Evolutionary conservation across 1,140 invertebrate species (phyloP), one percentile per base, ranked within the genome.

Genomic region (Eumaeus atala): DNA sequence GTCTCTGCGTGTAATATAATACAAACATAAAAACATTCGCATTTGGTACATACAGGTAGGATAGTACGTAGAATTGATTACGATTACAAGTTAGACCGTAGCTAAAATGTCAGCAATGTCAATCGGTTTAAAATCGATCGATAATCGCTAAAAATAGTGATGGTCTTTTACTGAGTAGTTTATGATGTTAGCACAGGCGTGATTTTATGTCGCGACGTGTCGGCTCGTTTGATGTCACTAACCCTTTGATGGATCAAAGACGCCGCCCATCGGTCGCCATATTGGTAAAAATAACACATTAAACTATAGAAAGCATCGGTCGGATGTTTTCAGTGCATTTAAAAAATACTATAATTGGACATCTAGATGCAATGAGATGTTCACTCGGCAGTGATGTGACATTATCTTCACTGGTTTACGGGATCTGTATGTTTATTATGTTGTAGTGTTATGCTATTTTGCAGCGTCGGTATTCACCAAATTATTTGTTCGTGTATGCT

Each of bases 211-310:
- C 74, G 67, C 64, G 58, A 54, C 49, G 38, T 58, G 70, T 73
- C 77, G 73, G 72, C 60, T 53, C 58, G 55, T 82, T 68, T 79
- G 72, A 77, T 67, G 65, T 61, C 51, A 62, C 67, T 53, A 40
- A 52, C 67, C 67, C 77, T 84, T 81, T 81, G 77, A 82, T 67
- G 66, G 70, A 72, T 84, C 74, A 84, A 84, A 84, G 67, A 55
- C 52, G 56, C 78, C 80, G 78, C 60, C 64, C 61, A 69, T 66
- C 64, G 67, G 66, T 71, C 66, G 71, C 73, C 74, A 74, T 82
- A 77, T 82, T 77, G 76, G 77, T 81, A 77, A 74, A 78, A 80
- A 78, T 74, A 82, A 79, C 78, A 84, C 75, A 77, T 84, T 72
- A 78, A 74, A 74, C 56, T 67, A 67, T 72, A 59, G 53, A 74